A percentile compares a stretch with the other conserved stretches of the same genome.
Conservation (phyloP, 1,140 invertebrate genomes). For the Pristionchus pacificus region DNA sequence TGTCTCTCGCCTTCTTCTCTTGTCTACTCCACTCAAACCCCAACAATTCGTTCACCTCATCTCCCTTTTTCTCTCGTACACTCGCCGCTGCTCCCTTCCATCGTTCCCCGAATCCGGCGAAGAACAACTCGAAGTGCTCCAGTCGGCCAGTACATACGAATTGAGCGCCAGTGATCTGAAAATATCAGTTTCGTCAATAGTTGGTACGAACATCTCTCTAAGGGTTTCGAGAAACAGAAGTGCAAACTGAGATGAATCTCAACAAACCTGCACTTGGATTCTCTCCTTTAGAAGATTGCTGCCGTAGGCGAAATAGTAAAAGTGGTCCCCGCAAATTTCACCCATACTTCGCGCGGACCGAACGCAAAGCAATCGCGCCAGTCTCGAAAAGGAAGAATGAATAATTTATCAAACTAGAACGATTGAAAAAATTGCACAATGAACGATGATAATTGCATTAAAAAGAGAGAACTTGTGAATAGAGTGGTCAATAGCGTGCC, state of each 20-base stretch:
- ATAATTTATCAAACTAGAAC: no score
- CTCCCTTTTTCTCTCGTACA: background rate
- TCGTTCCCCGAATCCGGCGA: background rate
- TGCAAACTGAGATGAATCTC: background rate
- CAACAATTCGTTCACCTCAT: background rate
- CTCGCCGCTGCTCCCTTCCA: constrained; percentile 10
- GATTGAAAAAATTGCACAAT: no score
- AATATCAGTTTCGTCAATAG: background rate
- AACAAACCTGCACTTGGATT: constrained; percentile 7
- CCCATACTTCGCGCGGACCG: no score
- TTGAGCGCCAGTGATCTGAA: constrained; percentile 8
- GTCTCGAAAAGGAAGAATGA: no score
- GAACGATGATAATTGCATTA: no score
- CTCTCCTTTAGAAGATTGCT: constrained; percentile 14
- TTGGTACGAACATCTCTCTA: background rate
- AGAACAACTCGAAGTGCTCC: background rate
- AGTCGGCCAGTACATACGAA: constrained; percentile 10
- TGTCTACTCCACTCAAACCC: no score
- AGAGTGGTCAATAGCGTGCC: no score
- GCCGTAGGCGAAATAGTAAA: constrained; percentile 17
- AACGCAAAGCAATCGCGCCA: no score
- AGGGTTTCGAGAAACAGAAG: background rate
- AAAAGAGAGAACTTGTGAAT: no score
- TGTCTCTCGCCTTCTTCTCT: no score
- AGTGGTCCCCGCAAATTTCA: background rate